These are phyloP conservation scores for Ophion slaviceki DNA, from an alignment of 2,888 invertebrate genomes.

Conservation along the genomic window DNA sequence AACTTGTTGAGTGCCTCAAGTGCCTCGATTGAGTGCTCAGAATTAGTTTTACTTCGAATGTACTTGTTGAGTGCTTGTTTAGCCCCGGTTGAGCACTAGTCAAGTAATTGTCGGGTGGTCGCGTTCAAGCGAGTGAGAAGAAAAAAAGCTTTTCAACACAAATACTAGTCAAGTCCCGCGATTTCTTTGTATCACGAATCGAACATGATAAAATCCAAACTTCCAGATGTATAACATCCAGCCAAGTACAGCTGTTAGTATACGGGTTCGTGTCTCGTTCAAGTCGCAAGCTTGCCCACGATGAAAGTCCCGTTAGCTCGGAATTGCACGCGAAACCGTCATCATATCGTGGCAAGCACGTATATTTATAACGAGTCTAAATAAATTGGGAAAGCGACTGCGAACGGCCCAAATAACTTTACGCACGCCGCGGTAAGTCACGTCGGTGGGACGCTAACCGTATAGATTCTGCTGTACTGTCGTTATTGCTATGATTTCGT, in stretches of 20 bases:
- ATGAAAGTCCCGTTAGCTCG: constrained; percentile 31
- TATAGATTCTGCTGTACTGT: background rate
- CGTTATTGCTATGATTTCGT: background rate
- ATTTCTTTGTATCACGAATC: background rate
- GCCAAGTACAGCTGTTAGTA: background rate
- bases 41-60: too few species aligned
- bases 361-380: constrained; percentile 27
- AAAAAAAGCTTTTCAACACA: too few species aligned
- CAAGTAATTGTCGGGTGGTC: too few species aligned
- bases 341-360: constrained; percentile 46
- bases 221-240: background rate
- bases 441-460: background rate
- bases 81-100: too few species aligned
- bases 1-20: too few species aligned
- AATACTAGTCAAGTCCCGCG: background rate
- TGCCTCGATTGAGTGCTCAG: too few species aligned
- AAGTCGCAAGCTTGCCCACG: constrained; percentile 30
- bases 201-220: constrained; percentile 14
- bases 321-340: constrained; percentile 43
- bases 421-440: background rate
- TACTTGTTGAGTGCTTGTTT: too few species aligned
- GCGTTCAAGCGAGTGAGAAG: too few species aligned
- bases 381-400: constrained; percentile 28
- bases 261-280: constrained; percentile 27
- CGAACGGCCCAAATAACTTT: constrained; percentile 42